Evolutionary conservation across 2,888 invertebrate species (phyloP), one percentile per base, ranked within the genome.

Genomic region (Eupithecia abbreviata): DNA sequence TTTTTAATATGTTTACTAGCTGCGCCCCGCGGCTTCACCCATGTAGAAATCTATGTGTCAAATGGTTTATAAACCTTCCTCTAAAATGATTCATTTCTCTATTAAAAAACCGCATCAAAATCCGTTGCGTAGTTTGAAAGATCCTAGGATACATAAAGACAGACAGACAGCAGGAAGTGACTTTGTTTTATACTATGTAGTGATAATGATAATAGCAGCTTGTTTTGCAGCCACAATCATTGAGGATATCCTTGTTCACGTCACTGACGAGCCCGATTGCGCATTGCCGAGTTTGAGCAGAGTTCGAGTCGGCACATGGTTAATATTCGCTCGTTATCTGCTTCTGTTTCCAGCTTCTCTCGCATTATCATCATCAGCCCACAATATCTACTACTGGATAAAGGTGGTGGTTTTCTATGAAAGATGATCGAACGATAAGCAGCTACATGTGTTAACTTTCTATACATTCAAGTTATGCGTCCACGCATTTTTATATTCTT

Each of bases 231-330:
- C 89, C 84, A 12, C 75, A 80, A 68, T 66, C 18, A 72, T 18
- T 47, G 74, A 79, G 84, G 83, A 84, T 84, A 75, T 84, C 80
- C 83, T 79, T 81, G 85, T 85, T 80, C 83, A 82, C 84, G 86
- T 88, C 85, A 82, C 84, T 86, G 87, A 88, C 87, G 84, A 84
- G 84, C 86, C 84, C 87, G 90, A 89, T 90, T 89, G 90, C 87
- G 87, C 87, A 88, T 90, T 89, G 89, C 85, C 88, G 87, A 89
- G 89, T 91, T 62, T 30, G 62, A 30, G 62, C 30, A 4, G 30
- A 62, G 30, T 30, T 62, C 10, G 12, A 62, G 18, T 87, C 87
- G 87, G 87, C 85, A 84, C 82, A 84, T 82, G 84, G 83, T 83
- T 88, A 84, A 87, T 86, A 85, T 82, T 81, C 13, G 82, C 85